Evolutionary conservation across 1,140 invertebrate genomes (phyloP).

Genomic region (Calliphora vicina): DNA sequence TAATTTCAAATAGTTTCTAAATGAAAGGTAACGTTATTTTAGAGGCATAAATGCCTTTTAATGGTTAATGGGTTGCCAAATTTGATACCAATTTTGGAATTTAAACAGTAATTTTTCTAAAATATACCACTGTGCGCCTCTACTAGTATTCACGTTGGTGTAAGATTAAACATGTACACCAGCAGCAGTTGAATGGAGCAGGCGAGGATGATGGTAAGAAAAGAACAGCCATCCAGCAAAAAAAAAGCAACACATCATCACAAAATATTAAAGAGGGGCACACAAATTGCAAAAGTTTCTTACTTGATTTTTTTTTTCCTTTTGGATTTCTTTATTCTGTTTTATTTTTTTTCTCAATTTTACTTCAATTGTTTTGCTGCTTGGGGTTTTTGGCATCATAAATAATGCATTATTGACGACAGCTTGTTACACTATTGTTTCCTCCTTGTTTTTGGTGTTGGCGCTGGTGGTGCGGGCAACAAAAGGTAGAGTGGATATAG

Average conservation of each 20-base stretch:
- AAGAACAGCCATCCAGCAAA: background rate
- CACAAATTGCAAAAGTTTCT: constrained; percentile 36
- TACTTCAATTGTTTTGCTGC: constrained; percentile 20
- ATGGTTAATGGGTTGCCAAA: too few species aligned
- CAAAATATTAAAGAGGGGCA: background rate
- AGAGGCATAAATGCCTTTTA: too few species aligned
- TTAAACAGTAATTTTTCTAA: too few species aligned
- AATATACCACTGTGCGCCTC: too few species aligned
- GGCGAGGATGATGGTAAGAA: background rate
- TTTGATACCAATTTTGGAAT: too few species aligned
- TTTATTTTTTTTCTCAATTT: background rate
- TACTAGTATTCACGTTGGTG: background rate
- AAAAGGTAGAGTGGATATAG: too few species aligned
- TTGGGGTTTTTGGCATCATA: constrained; percentile 38
- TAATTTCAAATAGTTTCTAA: too few species aligned
- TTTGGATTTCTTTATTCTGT: background rate
- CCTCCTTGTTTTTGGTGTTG: too few species aligned
- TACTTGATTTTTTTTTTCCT: background rate
- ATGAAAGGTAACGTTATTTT: too few species aligned
- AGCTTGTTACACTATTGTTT: constrained; percentile 30
- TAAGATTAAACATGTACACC: background rate
- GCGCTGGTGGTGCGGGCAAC: too few species aligned
- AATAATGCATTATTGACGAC: constrained; percentile 42
- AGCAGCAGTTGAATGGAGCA: background rate
- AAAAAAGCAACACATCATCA: background rate